A percentile compares a stretch with the other conserved stretches of the same genome.
Conservation (phyloP, 2,888 invertebrate species). For the Cantharis rufa region DNA sequence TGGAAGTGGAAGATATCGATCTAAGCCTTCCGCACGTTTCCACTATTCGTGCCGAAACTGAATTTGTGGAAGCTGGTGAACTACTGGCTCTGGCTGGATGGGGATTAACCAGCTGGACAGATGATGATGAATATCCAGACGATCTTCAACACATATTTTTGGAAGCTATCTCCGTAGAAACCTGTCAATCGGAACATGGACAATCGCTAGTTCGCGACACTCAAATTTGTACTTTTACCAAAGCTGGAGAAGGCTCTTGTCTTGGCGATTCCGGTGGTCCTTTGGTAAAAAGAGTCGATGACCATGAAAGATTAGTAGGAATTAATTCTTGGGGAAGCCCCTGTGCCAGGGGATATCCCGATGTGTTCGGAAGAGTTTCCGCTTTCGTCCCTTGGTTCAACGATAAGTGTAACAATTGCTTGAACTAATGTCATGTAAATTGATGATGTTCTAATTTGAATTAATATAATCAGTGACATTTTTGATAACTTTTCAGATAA, state of each 20-base stretch:
- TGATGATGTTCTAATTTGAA: too few species aligned
- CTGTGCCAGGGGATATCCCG: constrained; percentile 23
- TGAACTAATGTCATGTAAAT: too few species aligned
- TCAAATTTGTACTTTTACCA: constrained; percentile 31
- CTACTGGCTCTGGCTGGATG: constrained; percentile 47
- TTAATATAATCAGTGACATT: too few species aligned
- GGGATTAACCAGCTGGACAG: constrained; percentile 57
- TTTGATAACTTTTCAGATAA: too few species aligned
- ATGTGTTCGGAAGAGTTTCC: constrained; percentile 23
- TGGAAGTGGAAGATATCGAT: background rate
- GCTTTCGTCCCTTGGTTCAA: constrained; percentile 23
- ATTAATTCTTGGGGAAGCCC: constrained; percentile 23
- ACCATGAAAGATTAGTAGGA: constrained; percentile 17
- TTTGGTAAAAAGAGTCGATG: constrained; percentile 47
- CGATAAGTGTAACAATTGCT: background rate
- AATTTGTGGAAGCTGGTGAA: constrained; percentile 47
- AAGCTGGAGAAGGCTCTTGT: constrained; percentile 62
- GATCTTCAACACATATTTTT: constrained; percentile 61
- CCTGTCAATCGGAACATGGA: background rate
- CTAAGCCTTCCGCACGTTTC: background rate
- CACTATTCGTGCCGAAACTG: constrained; percentile 23
- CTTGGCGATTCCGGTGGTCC: constrained; percentile 63
- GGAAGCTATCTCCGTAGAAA: constrained; percentile 57
- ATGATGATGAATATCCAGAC: constrained; percentile 59
- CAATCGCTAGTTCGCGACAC: background rate